Base-by-base conservation (phyloP, 2,888 invertebrate species). In the Antitype chi region DNA sequence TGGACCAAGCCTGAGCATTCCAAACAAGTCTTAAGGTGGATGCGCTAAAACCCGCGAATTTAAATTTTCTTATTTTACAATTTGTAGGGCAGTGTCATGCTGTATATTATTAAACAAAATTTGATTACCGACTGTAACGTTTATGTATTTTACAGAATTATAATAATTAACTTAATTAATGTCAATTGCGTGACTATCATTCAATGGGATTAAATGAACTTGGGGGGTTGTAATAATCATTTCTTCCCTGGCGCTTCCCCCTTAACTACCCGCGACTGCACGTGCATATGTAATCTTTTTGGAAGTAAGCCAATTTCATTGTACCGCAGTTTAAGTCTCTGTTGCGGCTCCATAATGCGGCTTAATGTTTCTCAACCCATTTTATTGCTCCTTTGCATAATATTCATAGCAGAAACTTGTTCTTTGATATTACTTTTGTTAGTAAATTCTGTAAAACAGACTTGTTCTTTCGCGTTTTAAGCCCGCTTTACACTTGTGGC, bases 291-390 rank as follows among this genome's bases (percentile, higher is more conserved):
- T 62, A 80, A 49, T 38, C 13, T 66, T 73, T 73, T 74, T 87
- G 85, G 87, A 70, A 32, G 43, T 13, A 8, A 74, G 80, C 87
- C 85, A 85, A 80, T 64, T 68, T 73, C 13, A 57, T 17, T 82
- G 49, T 49, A n/a, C 59, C 11, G n/a, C 63, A 71, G n/a, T 25
- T 57, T 70, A 53, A 52, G 70, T 28, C 55, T 62, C 15, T 74
- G 66, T 83, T 72, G 69, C 71, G 38, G 55, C 60, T 47, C 13
- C 52, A 32, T 72, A 82, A 66, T 70, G 76, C 70, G 49, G 73
- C 64, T 82, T 53, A 63, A 62, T 64, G 70, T 74, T 60, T 23
- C 43, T 69, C 53, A 70, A 59, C 52, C 28, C 52, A 52, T 71
- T 81, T 81, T 85, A 85, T 59, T 32, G 49, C 43, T 55, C 20